Evolutionary conservation across 2,113 vertebrate genomes (phyloP), one percentile per base, ranked within the genome.

Genomic region (Oplegnathus fasciatus): DNA sequence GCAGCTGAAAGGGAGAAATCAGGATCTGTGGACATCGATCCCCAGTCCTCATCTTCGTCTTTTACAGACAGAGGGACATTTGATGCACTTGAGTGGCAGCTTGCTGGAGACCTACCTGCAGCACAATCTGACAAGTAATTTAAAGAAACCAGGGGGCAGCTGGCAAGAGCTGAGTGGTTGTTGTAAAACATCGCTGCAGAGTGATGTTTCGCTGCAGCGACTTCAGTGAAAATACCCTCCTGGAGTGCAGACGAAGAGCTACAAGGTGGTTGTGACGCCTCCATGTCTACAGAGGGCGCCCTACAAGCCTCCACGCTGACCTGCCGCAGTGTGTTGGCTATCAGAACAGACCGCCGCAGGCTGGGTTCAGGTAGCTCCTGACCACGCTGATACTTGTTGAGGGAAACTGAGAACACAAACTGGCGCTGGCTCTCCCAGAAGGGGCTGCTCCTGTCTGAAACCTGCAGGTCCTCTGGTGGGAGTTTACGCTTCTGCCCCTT

Each of bases 281-380:
- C 85, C 65, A 0, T 2, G 8, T 78, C 72, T 3, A 5, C 75
- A 0, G 75, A 32, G 1, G 87, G 20, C 7, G 30, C 30, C 10
- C 15, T 0, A 5, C 61, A 66, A 0, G 55, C 57, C 64, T 93
- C 89, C 44, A 84, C 72, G 54, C 78, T 89, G 28, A 97, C 95
- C 64, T 96, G 94, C 48, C 96, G 95, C 75, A 97, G 92, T 0
- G 96, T 97, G 89, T 97, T 97, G 55, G 94, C 95, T 24, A 98
- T 97, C 0, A 98, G 95, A 1, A 98, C 96, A 0, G 96, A 95
- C 7, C 95, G 83, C 0, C 94, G 92, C 48, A 97, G 94, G 85
- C 96, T 96, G 64, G 95, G 96, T 0, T 96, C 95, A 0, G 91
- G 79, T 3, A 96, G 92, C 65, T 93, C 92, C 74, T 95, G 94